Evolutionary conservation across 2,113 vertebrate species (phyloP).

Genomic region (Lampris megalopsis): DNA sequence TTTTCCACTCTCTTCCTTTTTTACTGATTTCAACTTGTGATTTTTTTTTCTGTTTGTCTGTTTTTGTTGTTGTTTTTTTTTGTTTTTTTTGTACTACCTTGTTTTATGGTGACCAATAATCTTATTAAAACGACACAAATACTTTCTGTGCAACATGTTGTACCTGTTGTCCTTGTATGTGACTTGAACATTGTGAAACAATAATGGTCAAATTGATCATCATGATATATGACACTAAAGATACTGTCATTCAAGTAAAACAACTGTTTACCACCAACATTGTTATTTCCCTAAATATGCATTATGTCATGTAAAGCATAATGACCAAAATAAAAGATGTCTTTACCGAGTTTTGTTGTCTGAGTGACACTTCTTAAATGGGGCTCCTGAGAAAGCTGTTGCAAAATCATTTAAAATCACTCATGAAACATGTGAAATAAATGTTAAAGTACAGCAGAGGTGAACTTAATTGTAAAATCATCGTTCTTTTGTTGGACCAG

Average conservation of each 20-base stretch:
- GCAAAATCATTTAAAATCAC: not conserved
- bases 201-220: conserved; percentile 78
- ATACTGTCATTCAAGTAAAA: conserved; percentile 66
- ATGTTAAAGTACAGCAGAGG: not conserved
- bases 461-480: too few species aligned
- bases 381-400: not conserved
- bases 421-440: not conserved
- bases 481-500: too few species aligned
- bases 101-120: conserved; percentile 71
- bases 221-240: conserved; percentile 66
- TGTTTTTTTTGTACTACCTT: conserved; percentile 74
- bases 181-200: conserved; percentile 83
- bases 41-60: conserved; percentile 73
- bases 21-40: conserved; percentile 74
- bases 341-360: conserved; percentile 60
- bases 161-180: conserved; percentile 77
- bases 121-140: conserved; percentile 72
- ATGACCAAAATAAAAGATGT: conserved; percentile 83
- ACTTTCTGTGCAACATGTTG: conserved; percentile 75
- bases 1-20: conserved; percentile 72
- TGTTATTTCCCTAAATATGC: conserved; percentile 77
- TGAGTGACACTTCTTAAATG: conserved; percentile 31
- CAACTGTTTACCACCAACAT: conserved; percentile 68
- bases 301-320: conserved; percentile 82
- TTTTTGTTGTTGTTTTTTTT: conserved; percentile 48